A percentile compares a stretch with the other conserved stretches of the same genome.
These are phyloP conservation scores for Saccopteryx leptura DNA, from an alignment of 2,113 vertebrate genomes.

Conservation along the genomic window DNA sequence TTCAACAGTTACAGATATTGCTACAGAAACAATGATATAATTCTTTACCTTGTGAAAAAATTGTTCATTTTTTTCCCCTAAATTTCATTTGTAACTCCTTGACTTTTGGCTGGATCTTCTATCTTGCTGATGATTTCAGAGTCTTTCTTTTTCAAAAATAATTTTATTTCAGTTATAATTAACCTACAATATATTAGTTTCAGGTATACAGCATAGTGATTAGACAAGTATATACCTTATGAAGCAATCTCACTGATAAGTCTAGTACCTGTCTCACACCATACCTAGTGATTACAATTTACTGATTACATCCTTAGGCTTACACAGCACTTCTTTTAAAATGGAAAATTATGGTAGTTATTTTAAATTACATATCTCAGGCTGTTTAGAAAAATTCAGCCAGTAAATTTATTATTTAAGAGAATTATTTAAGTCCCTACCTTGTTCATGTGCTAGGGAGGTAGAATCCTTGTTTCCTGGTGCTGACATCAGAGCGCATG, in stretches of 20 bases:
- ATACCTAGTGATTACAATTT: not conserved
- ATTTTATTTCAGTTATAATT: not conserved
- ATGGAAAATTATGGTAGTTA: not conserved
- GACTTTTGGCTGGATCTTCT: not conserved
- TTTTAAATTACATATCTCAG: not conserved
- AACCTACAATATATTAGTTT: not conserved
- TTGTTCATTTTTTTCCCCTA: not conserved
- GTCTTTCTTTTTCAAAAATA: not conserved
- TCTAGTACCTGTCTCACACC: not conserved
- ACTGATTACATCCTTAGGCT: not conserved
- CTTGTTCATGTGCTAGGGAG: not conserved
- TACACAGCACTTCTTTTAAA: not conserved
- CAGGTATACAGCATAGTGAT: not conserved
- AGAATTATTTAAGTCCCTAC: not conserved
- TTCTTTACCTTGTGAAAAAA: not conserved
- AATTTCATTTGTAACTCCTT: not conserved
- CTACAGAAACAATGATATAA: not conserved
- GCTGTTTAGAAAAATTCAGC: not conserved
- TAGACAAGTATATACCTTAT: not conserved
- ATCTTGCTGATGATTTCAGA: not conserved
- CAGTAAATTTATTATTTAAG: not conserved
- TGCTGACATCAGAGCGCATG: not conserved
- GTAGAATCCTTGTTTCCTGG: not conserved
- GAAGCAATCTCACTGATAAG: not conserved
- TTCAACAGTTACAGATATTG: not conserved